Conservation (phyloP, 2,797 vertebrate genomes). For the Phoxinus dragarum region DNA sequence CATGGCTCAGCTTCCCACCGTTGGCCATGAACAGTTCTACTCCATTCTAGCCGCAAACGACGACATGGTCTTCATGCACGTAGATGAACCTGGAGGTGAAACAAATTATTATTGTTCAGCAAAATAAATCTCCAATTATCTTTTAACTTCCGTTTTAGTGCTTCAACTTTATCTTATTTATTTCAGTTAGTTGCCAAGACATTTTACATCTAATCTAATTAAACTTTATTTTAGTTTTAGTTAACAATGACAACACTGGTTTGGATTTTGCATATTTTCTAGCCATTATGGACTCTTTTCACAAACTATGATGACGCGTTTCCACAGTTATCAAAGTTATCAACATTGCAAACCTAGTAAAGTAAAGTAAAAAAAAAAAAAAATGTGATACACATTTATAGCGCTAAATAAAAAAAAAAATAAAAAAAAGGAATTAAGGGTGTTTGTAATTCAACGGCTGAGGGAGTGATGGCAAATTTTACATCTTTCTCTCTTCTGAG, state of each 20-base stretch:
- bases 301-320: too few relatives aligned
- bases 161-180: background rate
- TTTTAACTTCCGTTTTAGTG: background rate
- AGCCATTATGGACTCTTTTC: too few relatives aligned
- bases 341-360: background rate
- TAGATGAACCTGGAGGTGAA: slow-evolving; percentile 92
- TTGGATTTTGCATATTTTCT: background rate
- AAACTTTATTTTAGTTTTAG: background rate
- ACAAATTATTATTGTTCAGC: background rate
- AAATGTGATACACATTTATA: background rate
- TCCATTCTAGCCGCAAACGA: slow-evolving; percentile 91
- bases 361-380: too few relatives aligned
- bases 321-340: too few relatives aligned
- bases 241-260: background rate
- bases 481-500: background rate
- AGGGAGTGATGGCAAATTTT: background rate
- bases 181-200: background rate
- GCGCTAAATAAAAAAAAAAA: background rate
- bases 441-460: background rate
- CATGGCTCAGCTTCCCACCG: slow-evolving; percentile 93
- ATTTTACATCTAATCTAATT: too few relatives aligned
- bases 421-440: background rate
- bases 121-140: background rate
- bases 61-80: slow-evolving; percentile 97
- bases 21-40: slow-evolving; percentile 94